A percentile compares a stretch with the other conserved stretches of the same genome.
Conservation (phyloP, 53 echinoderm and acorn worm genomes). For the Temnopleurus reevesii region DNA sequence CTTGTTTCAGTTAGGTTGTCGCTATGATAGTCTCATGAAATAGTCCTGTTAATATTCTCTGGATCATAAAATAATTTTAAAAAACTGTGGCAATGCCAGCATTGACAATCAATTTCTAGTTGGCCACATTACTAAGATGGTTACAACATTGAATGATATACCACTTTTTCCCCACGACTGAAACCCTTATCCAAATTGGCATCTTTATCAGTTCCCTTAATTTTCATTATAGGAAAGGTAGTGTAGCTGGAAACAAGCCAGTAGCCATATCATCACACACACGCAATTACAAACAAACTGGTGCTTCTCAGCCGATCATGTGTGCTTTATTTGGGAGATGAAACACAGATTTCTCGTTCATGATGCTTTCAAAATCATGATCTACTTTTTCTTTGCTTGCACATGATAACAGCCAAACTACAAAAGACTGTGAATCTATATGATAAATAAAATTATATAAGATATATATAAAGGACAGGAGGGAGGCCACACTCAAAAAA, state of each 20-base stretch:
- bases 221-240: background rate
- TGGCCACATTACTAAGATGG: too few relatives aligned
- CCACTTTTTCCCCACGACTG: too few relatives aligned
- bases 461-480: constrained; percentile 6
- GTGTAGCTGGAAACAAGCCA: background rate
- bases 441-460: background rate
- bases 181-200: background rate
- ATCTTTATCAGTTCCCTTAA: background rate
- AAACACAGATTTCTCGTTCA: constrained; percentile 23
- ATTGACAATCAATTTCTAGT: too few relatives aligned
- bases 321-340: constrained; percentile 26
- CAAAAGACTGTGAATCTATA: constrained; percentile 29
- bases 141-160: too few relatives aligned
- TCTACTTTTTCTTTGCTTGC: constrained; percentile 12
- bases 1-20: too few relatives aligned
- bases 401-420: constrained; percentile 19
- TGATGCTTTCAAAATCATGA: constrained; percentile 22
- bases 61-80: too few relatives aligned
- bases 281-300: constrained; percentile 22
- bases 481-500: constrained; percentile 33
- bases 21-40: too few relatives aligned
- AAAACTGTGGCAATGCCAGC: too few relatives aligned
- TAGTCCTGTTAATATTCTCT: too few relatives aligned
- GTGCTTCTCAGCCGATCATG: constrained; percentile 11
- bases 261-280: constrained; percentile 17